Percentiles rank a stretch among this genome's conserved stretches.
phyloP scores from a whole-genome alignment of 2,113 vertebrate genomes.

The Nannobrachium achirus region DNA sequence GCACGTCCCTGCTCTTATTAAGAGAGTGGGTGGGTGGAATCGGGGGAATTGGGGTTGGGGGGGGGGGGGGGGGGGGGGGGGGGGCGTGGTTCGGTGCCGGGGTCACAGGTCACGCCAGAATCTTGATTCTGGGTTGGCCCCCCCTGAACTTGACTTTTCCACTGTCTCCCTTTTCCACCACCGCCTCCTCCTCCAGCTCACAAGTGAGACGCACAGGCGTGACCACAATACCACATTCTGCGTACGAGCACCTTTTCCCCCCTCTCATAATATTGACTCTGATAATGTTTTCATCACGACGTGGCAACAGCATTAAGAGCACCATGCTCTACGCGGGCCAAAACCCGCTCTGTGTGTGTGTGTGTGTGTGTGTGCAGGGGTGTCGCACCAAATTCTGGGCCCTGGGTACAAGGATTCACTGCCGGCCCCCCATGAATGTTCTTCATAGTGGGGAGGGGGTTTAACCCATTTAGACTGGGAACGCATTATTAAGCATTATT shows the following conservation, averaged over 20 bases:
- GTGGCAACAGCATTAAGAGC: constrained; percentile 47
- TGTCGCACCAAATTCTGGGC: no score
- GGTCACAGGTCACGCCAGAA: constrained; percentile 58
- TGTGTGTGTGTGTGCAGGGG: no score
- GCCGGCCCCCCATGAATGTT: no score
- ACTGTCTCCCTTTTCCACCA: constrained; percentile 31
- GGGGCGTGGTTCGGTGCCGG: neutral
- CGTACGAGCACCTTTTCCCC: constrained; percentile 60
- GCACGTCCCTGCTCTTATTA: no score
- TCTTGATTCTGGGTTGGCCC: constrained; percentile 26
- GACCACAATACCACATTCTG: constrained; percentile 72
- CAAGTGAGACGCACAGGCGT: constrained; percentile 49
- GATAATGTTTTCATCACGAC: constrained; percentile 74
- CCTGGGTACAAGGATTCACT: no score
- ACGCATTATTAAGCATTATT: no score
- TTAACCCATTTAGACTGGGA: no score
- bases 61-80: no score
- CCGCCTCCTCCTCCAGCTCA: constrained; percentile 27
- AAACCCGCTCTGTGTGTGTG: constrained; percentile 45
- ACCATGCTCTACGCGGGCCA: constrained; percentile 53
- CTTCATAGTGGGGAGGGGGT: no score
- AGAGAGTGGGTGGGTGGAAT: no score
- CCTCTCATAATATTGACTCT: constrained; percentile 76
- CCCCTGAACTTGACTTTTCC: constrained; percentile 48
- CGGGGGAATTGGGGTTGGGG: no score